phyloP scores from a whole-genome alignment of 1,140 invertebrate genomes.

The Antheraea pernyi region DNA sequence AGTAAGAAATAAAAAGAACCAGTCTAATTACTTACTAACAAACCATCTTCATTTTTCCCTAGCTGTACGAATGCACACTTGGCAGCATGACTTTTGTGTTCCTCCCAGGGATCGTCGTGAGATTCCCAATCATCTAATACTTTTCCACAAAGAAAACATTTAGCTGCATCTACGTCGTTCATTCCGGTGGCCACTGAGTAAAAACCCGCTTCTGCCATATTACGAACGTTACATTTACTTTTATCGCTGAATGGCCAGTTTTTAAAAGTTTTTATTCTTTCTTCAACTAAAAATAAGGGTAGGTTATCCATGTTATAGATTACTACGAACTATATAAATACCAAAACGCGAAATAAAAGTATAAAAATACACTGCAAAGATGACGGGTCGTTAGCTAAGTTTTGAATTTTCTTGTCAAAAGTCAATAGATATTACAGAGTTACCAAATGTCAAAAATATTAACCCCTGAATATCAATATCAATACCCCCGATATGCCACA shows the following conservation, averaged over 20 bases:
- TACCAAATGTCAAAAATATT: too few species aligned
- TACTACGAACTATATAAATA: background rate
- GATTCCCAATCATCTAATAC: constrained; percentile 89
- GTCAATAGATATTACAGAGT: too few species aligned
- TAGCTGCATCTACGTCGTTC: constrained; percentile 83
- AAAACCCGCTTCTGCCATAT: constrained; percentile 90
- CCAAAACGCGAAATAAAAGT: too few species aligned
- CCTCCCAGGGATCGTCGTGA: constrained; percentile 86
- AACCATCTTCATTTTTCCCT: constrained; percentile 79
- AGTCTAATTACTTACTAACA: constrained; percentile 64
- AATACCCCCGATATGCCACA: too few species aligned
- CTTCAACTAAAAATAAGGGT: constrained; percentile 63
- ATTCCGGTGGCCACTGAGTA: constrained; percentile 81
- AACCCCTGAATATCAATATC: too few species aligned
- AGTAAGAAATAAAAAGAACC: background rate
- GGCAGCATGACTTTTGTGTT: constrained; percentile 81
- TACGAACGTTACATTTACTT: constrained; percentile 73
- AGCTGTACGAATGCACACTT: constrained; percentile 82
- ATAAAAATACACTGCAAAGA: too few species aligned
- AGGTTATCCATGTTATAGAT: constrained; percentile 33
- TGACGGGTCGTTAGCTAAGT: too few species aligned
- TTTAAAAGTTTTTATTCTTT: constrained; percentile 78
- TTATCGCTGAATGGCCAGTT: constrained; percentile 79
- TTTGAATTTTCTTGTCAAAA: too few species aligned
- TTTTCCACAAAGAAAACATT: constrained; percentile 88